Evolutionary conservation across 2,797 vertebrate genomes (phyloP), one percentile per base, ranked within the genome.

Genomic region (Synaphobranchus kaupii): DNA sequence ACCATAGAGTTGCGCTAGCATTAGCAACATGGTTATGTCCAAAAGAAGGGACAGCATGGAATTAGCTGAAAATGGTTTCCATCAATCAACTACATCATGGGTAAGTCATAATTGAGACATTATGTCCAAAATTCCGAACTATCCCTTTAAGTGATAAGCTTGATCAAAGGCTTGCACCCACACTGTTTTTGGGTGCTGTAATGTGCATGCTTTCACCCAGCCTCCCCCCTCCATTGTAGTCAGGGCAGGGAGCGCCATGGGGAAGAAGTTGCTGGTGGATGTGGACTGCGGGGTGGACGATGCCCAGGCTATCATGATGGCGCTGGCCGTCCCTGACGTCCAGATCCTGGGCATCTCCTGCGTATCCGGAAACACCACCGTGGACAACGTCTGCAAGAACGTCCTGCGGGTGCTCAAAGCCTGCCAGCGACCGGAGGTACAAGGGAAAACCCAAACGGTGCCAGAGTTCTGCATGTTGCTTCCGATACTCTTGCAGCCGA

Each of bases 371-470:
- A 97, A 97, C 93, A 95, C 95, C 28, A 22, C 84, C 0, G 85
- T 96, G 86, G 95, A 97, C 34, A 96, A 97, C 0, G 95, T 96
- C 87, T 96, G 95, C 86, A 95, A 91, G 89, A 97, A 97, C 86
- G 87, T 90, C 1, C 93, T 97, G 78, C 93, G 96, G 0, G 92
- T 96, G 25, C 92, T 97, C 54, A 91, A 95, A 50, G 91, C 86
- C 39, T 96, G 96, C 86, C 68, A 90, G 0, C 92, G 66, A 85
- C 91, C 94, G 0, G 93, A 96, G 93, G 94, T 96, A 91, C 47
- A 48, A 71, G 5, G 6, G 7, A 10, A 25, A 13, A 31, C 52
- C 25, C 25, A 12, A 31, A 82, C 1, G 15, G 47, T n/a, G n/a
- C n/a, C n/a, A n/a, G n/a, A 4, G 7, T 76, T 76, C 34, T 76